Evolutionary conservation across 1,140 invertebrate genomes (phyloP), one percentile per base, ranked within the genome.

Genomic region (Lepidostoma basale): DNA sequence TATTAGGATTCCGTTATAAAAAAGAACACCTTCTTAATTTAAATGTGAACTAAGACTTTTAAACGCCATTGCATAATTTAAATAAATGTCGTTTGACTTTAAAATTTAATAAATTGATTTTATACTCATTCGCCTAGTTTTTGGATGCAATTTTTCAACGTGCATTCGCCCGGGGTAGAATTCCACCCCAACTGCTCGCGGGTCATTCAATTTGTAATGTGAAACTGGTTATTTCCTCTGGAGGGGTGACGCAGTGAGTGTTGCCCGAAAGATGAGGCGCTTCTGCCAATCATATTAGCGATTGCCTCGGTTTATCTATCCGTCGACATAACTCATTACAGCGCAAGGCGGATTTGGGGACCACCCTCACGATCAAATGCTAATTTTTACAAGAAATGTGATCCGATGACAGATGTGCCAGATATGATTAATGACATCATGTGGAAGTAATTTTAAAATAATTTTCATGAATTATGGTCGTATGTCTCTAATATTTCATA

Each of bases 331-430:
- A 67, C 52, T 30, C 39, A 67, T 59, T 59, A 56, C 39, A 30
- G 36, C 56, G 54, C 26, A 9, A 30, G 42, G 59, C 3, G 40
- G 59, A 45, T 44, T 44, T 44, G 40, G 30, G 18, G 14, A n/a
- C 23, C 9, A 39, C 10, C 26, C 49, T 25, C 49, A 30, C 54
- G 30, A 9, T 39, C 20, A 16, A 28, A 39, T 52, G 44, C 64
- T 71, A 71, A 71, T 71, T 71, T 66, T 52, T 71, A 39, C 63
- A 59, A 49, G 69, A 63, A 67, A 71, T 45, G 63, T 67, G 69
- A 71, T 71, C 39, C 47, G 28, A 39, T 63, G 69, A 67, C 69
- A 71, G 69, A 71, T 71, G 69, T 18, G n/a, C 52, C 42, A 20
- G 30, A 59, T 39, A 59, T 59, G 54, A 36, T 26, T n/a, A 14